These are phyloP conservation scores for Coregonus suidteri DNA, from an alignment of 2,797 vertebrate genomes.

Conservation along the genomic window DNA sequence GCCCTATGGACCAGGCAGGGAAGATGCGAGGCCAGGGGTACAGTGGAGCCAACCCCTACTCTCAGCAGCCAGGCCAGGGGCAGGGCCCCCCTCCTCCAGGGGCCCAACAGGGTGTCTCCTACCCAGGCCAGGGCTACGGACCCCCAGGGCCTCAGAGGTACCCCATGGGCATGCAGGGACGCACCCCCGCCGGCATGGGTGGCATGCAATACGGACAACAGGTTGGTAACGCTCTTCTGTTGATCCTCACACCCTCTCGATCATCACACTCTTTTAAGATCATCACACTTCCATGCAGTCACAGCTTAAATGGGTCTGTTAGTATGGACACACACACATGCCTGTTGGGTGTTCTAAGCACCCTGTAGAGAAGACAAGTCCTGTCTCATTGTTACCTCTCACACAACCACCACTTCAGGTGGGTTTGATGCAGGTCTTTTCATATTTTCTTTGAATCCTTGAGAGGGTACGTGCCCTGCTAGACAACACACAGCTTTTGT, in stretches of 20 bases:
- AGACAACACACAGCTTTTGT: slow-evolving; percentile 26
- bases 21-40: slow-evolving; percentile 95
- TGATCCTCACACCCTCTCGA: not conserved
- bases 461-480: slow-evolving; percentile 33
- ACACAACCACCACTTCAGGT: slow-evolving; percentile 57
- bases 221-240: slow-evolving; percentile 72
- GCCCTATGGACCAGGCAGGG: slow-evolving; percentile 97
- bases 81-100: slow-evolving; percentile 43
- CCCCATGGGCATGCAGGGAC: slow-evolving; percentile 83
- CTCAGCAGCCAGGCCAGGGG: slow-evolving; percentile 13
- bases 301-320: not conserved
- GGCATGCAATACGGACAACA: slow-evolving; percentile 92
- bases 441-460: slow-evolving; percentile 47
- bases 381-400: slow-evolving; percentile 39
- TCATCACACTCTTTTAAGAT: not conserved
- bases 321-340: slow-evolving; percentile 16
- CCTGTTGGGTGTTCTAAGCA: slow-evolving; percentile 47
- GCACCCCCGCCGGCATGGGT: slow-evolving; percentile 85
- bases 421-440: slow-evolving; percentile 48
- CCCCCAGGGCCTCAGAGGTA: slow-evolving; percentile 76
- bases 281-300: not conserved
- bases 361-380: slow-evolving; percentile 47
- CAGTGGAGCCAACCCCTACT: slow-evolving; percentile 51
- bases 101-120: slow-evolving; percentile 66
- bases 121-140: slow-evolving; percentile 67